Base-by-base conservation (phyloP, 2,888 invertebrate species). In the Thera obeliscata region DNA sequence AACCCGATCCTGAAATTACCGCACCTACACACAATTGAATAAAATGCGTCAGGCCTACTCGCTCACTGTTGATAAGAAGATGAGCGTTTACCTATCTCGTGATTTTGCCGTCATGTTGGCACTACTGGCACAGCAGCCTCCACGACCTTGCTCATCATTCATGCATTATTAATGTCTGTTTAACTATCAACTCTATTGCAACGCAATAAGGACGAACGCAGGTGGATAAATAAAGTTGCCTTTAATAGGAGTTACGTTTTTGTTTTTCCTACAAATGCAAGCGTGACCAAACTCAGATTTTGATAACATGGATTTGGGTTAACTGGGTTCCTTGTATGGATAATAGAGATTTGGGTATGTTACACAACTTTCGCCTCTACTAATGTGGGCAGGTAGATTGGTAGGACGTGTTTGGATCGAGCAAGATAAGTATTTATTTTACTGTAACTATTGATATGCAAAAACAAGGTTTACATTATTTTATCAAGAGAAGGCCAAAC, bases 101-200 rank as follows among this genome's bases (percentile, higher is more conserved):
- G 93, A 92, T 90, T 81, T 75, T 74, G 76, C 75, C 79, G 86
- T 77, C 56, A 79, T 75, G 92, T 91, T 93, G 93, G 92, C 77
- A 90, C 84, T 83, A 86, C 78, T 89, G 91, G 86, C 88, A 71
- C 84, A 83, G 84, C 91, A 92, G 90, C 91, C 91, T 91, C 88
- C 82, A 71, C 78, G 83, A 71, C 84, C 84, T 82, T 79, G 78
- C 81, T 81, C 83, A 82, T 83, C 81, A 76, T 68, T 70, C 68
- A 55, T 63, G 59, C 43, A 65, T 8, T 61, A 65, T 65, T 63
- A 50, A 61, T 55, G 66, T 67, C 36, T 36, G 49, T 12, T 35
- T 12, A 61, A 33, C 12, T 43, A 56, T 41, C 11, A 35, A 60
- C 62, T 63, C 36, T 69, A 69, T 59, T 56, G 41, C 55, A 54